Evolutionary conservation across 2,113 vertebrate genomes (phyloP).

Genomic region (Myiozetetes cayanensis): DNA sequence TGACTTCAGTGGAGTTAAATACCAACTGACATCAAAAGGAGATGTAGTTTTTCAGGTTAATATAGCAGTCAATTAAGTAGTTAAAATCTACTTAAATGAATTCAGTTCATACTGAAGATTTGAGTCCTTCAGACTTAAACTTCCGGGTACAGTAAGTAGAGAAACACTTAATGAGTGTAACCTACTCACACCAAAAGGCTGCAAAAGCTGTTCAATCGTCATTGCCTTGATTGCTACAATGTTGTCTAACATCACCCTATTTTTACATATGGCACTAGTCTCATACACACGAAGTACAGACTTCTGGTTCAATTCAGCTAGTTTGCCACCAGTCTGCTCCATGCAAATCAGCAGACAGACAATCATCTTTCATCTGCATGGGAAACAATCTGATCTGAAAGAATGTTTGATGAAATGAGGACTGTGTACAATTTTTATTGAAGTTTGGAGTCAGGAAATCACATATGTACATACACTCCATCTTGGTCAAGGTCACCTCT

Average conservation of each 20-base stretch:
- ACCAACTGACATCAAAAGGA: background rate
- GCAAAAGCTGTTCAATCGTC: background rate
- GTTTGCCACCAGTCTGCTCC: background rate
- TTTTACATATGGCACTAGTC: background rate
- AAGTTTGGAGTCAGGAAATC: background rate
- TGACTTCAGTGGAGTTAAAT: background rate
- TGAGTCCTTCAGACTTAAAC: background rate
- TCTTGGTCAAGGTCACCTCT: background rate
- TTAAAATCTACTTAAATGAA: background rate
- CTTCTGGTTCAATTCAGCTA: background rate
- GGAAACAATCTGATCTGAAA: background rate
- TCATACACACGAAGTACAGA: background rate
- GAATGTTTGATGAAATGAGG: background rate
- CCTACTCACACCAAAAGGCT: background rate
- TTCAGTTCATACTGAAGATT: background rate
- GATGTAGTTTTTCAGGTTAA: background rate
- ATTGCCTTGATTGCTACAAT: background rate
- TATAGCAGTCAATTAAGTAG: background rate
- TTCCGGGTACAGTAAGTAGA: background rate
- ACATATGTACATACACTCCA: background rate
- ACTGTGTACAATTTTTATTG: background rate
- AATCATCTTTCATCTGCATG: background rate
- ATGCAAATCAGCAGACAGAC: background rate
- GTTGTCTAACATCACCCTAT: background rate
- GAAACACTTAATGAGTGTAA: background rate